These are phyloP conservation scores for Archivesica marissinica DNA, from an alignment of 1,140 invertebrate genomes.

Conservation along the genomic window DNA sequence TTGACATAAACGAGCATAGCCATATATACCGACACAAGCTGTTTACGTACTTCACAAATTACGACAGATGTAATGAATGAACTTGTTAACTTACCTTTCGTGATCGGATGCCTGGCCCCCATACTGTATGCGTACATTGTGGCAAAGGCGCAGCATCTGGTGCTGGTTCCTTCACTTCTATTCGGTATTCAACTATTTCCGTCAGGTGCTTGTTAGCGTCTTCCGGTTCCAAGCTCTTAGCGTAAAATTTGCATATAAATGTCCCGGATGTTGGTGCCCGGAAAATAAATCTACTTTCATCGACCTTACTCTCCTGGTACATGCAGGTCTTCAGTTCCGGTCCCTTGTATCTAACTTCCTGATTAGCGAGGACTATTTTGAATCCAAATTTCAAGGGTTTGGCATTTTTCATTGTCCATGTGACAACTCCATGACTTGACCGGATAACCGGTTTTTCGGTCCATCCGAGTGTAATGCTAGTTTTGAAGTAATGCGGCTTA, in stretches of 20 bases:
- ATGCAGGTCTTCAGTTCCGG: conserved; percentile 79
- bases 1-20: too few species aligned
- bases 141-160: conserved; percentile 78
- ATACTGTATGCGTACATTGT: conserved; percentile 80
- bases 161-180: conserved; percentile 76
- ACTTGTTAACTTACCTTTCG: conserved; percentile 49
- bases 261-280: conserved; percentile 79
- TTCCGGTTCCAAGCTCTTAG: conserved; percentile 75
- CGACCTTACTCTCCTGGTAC: conserved; percentile 79
- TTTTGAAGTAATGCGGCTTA: conserved; percentile 83
- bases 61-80: too few species aligned
- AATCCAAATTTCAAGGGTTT: conserved; percentile 57
- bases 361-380: conserved; percentile 71
- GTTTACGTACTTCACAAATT: too few species aligned
- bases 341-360: conserved; percentile 75
- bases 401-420: conserved; percentile 53
- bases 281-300: conserved; percentile 80
- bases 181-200: conserved; percentile 83
- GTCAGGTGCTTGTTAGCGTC: conserved; percentile 75
- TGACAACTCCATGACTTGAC: conserved; percentile 43
- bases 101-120: conserved; percentile 79
- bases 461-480: conserved; percentile 66
- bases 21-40: too few species aligned
- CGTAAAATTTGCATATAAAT: conserved; percentile 83
- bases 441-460: conserved; percentile 51